phyloP scores from a whole-genome alignment of 2,113 vertebrate genomes.

The Lathamus discolor region DNA sequence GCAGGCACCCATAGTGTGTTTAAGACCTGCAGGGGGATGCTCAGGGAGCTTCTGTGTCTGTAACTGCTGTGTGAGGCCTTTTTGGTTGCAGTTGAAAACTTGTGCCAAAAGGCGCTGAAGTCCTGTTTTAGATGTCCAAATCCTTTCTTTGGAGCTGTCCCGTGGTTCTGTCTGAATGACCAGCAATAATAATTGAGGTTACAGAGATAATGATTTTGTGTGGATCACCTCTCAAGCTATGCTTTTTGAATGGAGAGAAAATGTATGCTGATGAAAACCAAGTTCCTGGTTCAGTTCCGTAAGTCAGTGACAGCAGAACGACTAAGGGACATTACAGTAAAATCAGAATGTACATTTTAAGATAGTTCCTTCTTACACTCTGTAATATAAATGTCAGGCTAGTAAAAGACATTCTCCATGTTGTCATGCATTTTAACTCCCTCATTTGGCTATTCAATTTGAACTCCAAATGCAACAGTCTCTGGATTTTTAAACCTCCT shows the following conservation, averaged over 20 bases:
- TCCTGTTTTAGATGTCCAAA: not conserved
- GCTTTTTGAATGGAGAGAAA: not conserved
- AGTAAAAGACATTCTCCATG: not conserved
- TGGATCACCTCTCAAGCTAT: not conserved
- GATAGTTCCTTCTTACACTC: not conserved
- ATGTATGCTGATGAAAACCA: not conserved
- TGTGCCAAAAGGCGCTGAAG: not conserved
- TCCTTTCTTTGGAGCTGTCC: not conserved
- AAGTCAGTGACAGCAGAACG: not conserved
- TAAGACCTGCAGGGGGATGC: not conserved
- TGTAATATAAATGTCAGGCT: not conserved
- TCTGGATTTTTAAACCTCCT: not conserved
- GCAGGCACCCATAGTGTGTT: not conserved
- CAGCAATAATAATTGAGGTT: not conserved
- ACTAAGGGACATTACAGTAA: not conserved
- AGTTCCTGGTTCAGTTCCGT: not conserved
- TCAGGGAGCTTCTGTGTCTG: not conserved
- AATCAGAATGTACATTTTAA: not conserved
- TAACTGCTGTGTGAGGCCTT: not conserved
- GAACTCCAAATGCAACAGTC: not conserved
- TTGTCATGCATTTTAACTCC: slow-evolving; percentile 17
- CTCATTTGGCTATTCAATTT: slow-evolving; percentile 23
- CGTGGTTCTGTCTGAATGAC: not conserved
- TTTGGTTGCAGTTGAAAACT: not conserved
- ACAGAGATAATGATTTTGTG: not conserved